Evolutionary conservation across 2,888 invertebrate species (phyloP).

Genomic region (Heliconius ismenius): DNA sequence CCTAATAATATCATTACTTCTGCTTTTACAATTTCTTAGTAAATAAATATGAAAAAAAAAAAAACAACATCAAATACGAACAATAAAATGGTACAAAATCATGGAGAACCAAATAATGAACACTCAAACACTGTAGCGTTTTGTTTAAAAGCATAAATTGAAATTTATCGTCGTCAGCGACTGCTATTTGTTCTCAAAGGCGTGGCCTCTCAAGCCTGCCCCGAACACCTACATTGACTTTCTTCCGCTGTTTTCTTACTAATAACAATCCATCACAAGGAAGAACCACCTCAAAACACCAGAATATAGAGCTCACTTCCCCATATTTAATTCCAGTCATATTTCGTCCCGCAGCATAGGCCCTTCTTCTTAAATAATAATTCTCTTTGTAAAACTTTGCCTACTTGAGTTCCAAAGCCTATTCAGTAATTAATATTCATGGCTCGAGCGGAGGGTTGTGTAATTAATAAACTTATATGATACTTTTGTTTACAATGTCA

Average conservation of each 20-base stretch:
- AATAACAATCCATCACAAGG: conserved; percentile 65
- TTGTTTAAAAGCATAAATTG: conserved; percentile 44
- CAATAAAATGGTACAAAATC: conserved; percentile 11
- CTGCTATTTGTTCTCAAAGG: conserved; percentile 66
- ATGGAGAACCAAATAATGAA: conserved; percentile 23
- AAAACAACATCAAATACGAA: neutral
- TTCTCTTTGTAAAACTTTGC: conserved; percentile 82
- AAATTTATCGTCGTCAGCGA: conserved; percentile 34
- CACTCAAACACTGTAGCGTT: conserved; percentile 32
- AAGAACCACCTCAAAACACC: conserved; percentile 51
- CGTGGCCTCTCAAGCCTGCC: conserved; percentile 70
- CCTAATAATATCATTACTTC: neutral
- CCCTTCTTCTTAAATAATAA: conserved; percentile 81
- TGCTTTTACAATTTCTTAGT: neutral
- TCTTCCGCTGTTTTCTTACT: conserved; percentile 81
- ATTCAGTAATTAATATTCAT: conserved; percentile 82
- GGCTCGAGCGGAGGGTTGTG: conserved; percentile 78
- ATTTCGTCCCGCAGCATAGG: conserved; percentile 75
- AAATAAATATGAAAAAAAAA: neutral
- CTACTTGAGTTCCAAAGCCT: conserved; percentile 81
- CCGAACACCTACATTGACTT: conserved; percentile 79
- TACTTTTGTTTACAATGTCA: conserved; percentile 82
- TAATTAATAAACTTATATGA: conserved; percentile 83
- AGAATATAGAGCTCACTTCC: conserved; percentile 51
- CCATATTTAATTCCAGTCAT: conserved; percentile 51